Evolutionary conservation across 2,888 invertebrate species (phyloP), one percentile per base, ranked within the genome.

Genomic region (Fragum whitleyi): DNA sequence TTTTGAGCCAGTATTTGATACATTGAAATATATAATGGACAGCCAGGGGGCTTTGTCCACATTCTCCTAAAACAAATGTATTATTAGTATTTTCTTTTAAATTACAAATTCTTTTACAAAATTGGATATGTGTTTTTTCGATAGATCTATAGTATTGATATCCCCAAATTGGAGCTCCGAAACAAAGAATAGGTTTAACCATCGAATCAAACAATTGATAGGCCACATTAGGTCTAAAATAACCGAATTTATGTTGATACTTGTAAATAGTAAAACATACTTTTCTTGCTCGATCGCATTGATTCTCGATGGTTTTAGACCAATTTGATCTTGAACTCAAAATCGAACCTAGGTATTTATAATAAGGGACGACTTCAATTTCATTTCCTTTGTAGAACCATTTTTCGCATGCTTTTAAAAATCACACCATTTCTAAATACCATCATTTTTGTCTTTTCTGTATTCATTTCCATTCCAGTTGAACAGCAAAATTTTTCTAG

Each of bases 391-490:
- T 51, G 16, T 29, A 51, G 21, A 19, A 47, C 73, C 73, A 51
- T 21, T 51, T 42, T 51, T 62, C 73, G 14, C 28, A 47, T 19
- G 62, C 28, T 32, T 32, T 62, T 19, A n/a, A 73, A 7, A 32
- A n/a, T 9, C n/a, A 62, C 62, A 9, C 62, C 62, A 21, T 67
- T 67, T 21, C 65, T 65, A 23, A 65, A n/a, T n/a, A n/a, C n/a
- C n/a, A n/a, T n/a, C n/a, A n/a, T n/a, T n/a, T n/a, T n/a, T n/a
- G n/a, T n/a, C n/a, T n/a, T n/a, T n/a, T n/a, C n/a, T n/a, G n/a
- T n/a, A n/a, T n/a, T n/a, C n/a, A n/a, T n/a, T n/a, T 32, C 7
- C 72, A 72, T 72, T n/a, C 61, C 61, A 61, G 39, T 42, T 26
- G 23, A 29, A 5, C 23, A 36, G 39, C 39, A 72, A 26, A 72